Evolutionary conservation across 2,113 vertebrate genomes (phyloP).

Genomic region (Xenopus borealis): DNA sequence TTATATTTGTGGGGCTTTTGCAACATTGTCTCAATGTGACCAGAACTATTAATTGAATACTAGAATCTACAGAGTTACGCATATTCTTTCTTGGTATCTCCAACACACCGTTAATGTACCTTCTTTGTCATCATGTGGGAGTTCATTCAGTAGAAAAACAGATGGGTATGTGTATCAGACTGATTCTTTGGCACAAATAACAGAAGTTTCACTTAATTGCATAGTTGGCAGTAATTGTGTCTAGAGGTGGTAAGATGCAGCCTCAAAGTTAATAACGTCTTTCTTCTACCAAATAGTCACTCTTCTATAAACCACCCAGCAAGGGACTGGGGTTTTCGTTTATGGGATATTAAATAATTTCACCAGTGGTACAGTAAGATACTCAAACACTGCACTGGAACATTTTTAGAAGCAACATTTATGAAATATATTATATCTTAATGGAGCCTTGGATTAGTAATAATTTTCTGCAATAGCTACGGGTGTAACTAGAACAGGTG

Average conservation of each 20-base stretch:
- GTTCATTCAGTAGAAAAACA: conserved; percentile 50
- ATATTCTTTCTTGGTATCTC: conserved; percentile 48
- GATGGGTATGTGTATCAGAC: conserved; percentile 49
- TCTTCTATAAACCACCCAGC: conserved; percentile 42
- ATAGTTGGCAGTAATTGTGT: conserved; percentile 33
- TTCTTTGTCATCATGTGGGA: conserved; percentile 23
- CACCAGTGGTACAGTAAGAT: neutral
- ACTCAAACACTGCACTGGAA: no score
- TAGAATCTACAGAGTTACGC: conserved; percentile 26
- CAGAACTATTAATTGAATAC: no score
- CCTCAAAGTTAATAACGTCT: conserved; percentile 41
- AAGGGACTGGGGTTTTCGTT: conserved; percentile 32
- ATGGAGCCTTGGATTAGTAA: neutral
- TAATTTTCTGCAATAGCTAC: no score
- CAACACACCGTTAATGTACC: conserved; percentile 3
- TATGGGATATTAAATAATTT: conserved; percentile 1
- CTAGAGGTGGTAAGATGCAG: conserved; percentile 46
- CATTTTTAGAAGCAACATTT: no score
- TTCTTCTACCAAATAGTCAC: conserved; percentile 39
- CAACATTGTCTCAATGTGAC: no score
- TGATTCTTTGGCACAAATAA: conserved; percentile 47
- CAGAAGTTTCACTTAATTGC: conserved; percentile 49
- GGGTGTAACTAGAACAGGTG: no score
- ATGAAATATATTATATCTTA: no score
- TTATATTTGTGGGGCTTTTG: no score